Percentiles rank a stretch among this genome's conserved stretches.
Conservation (phyloP, 2,113 vertebrate genomes). For the Eulemur macaco region DNA sequence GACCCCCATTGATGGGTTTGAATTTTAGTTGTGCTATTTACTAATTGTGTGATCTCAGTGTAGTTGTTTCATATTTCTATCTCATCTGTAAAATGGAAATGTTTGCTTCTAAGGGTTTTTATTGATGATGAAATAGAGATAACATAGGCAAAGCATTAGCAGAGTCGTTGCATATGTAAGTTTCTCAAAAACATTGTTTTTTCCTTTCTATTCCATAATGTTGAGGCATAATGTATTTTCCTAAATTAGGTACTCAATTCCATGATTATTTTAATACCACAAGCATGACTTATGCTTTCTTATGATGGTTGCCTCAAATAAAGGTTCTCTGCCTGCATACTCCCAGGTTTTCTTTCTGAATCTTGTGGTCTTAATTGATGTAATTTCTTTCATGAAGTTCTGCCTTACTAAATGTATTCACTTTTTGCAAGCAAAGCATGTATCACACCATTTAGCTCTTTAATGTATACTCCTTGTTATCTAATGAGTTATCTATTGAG, state of each 20-base stretch:
- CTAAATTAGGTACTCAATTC: neutral
- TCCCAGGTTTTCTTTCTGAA: neutral
- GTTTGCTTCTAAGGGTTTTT: neutral
- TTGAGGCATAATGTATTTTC: neutral
- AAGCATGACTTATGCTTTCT: neutral
- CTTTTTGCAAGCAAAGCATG: neutral
- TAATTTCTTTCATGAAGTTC: neutral
- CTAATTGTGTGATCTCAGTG: neutral
- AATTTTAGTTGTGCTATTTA: neutral
- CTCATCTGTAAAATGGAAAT: neutral
- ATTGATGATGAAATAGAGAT: neutral
- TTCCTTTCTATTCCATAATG: neutral
- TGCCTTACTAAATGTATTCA: neutral
- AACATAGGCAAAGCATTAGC: neutral
- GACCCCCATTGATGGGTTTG: neutral
- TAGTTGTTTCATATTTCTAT: neutral
- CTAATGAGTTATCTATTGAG: neutral
- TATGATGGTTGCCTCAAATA: neutral
- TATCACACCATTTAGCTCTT: neutral
- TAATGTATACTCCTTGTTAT: neutral
- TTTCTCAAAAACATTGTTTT: neutral
- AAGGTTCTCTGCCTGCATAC: neutral
- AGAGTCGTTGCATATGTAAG: neutral
- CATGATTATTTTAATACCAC: neutral
- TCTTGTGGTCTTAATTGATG: neutral